Evolutionary conservation across 2,888 invertebrate genomes (phyloP), one percentile per base, ranked within the genome.

Genomic region (Tetranychus truncatus): DNA sequence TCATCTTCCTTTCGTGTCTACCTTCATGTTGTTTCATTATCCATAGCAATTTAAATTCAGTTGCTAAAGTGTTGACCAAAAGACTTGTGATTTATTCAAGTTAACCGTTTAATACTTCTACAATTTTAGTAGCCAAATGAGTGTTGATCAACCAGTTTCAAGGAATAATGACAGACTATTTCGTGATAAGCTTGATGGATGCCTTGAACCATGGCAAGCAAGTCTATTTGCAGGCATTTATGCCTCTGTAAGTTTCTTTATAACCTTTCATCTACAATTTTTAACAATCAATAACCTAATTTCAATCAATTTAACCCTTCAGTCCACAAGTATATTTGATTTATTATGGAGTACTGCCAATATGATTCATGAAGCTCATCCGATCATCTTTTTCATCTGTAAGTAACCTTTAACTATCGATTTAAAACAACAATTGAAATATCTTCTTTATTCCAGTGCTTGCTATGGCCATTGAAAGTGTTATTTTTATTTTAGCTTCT

Each of bases 311-410:
- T 18, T 15, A 15, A 45, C 11, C 18, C 5, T 21, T n/a, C 34
- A 75, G 76, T 71, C 74, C 34, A 76, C 76, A 9, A 76, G 76
- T 46, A 74, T 76, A 45, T 76, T 76, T 65, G 76, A 76, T 72
- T 46, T 76, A 74, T 20, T 76, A n/a, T 76, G 76, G 76, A 76
- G 76, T 66, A 74, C 74, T 24, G 76, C 66, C 21, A 67, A 76
- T 71, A 76, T 76, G 76, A 34, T 76, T 1, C 72, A 74, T 20
- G 76, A 76, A 71, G 66, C 74, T n/a, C 65, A 69, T 34, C 66
- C 72, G 18, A 71, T 72, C n/a, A 55, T 76, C 11, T 76, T 76
- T 45, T 76, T 74, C 45, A 18, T 76, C 21, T 46, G 76, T 76
- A 44, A 71, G 76, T 76, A 15, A 55, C 15, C 55, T 7, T 24